These are phyloP conservation scores for Camponotus floridanus DNA, from an alignment of 1,140 invertebrate genomes.

Conservation along the genomic window DNA sequence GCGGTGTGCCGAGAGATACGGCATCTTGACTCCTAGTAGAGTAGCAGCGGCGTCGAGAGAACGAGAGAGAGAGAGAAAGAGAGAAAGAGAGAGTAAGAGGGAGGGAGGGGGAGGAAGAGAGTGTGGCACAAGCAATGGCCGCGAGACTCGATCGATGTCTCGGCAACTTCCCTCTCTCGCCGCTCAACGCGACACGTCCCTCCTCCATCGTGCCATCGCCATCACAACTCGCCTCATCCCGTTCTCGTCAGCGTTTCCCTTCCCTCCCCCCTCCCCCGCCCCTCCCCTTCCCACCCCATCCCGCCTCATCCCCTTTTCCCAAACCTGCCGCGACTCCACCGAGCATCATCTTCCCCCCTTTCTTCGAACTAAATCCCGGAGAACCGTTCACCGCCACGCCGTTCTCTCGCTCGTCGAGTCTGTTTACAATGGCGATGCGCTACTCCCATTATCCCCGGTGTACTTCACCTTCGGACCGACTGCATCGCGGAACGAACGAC, in stretches of 20 bases:
- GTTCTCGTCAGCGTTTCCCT: constrained; percentile 56
- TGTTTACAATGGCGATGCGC: constrained; percentile 84
- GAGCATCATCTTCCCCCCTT: constrained; percentile 67
- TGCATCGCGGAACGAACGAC: constrained; percentile 50
- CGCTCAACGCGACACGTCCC: constrained; percentile 70
- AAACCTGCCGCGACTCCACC: constrained; percentile 18
- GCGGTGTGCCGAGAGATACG: constrained; percentile 80
- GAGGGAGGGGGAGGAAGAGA: constrained; percentile 1
- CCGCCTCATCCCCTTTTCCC: constrained; percentile 55
- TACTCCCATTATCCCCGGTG: constrained; percentile 80
- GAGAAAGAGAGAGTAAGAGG: background rate
- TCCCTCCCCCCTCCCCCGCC: constrained; percentile 27
- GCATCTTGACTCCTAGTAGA: constrained; percentile 85
- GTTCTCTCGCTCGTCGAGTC: constrained; percentile 73
- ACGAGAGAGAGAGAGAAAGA: constrained; percentile 10
- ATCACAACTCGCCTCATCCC: constrained; percentile 60
- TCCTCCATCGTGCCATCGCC: constrained; percentile 50
- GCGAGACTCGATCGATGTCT: constrained; percentile 85
- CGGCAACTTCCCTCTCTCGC: constrained; percentile 83
- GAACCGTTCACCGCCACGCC: constrained; percentile 79
- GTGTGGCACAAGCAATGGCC: constrained; percentile 85
- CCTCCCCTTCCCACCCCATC: constrained; percentile 14
- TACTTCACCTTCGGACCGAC: constrained; percentile 78
- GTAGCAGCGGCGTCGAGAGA: constrained; percentile 39
- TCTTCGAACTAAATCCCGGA: constrained; percentile 82